Evolutionary conservation across 2,113 vertebrate genomes (phyloP).

Genomic region (Tinamus guttatus): DNA sequence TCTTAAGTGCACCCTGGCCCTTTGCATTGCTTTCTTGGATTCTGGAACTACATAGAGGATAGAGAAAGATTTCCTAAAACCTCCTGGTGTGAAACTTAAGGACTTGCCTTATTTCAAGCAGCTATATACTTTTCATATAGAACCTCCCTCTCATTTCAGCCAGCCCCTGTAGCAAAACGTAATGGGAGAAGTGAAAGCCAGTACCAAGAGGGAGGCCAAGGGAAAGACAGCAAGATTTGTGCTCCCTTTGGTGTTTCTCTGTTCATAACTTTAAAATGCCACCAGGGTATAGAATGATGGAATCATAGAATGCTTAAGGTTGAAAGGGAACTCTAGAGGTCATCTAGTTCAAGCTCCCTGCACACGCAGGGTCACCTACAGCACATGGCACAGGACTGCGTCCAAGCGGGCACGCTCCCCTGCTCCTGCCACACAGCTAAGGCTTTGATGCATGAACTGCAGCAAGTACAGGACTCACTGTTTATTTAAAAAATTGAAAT

Average conservation of each 20-base stretch:
- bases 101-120: background rate
- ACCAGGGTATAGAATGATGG: too few species aligned
- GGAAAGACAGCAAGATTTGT: fast-evolving
- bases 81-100: background rate
- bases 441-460: background rate
- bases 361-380: too few species aligned
- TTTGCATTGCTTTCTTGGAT: background rate
- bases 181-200: background rate
- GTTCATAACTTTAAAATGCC: background rate
- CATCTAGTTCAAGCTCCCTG: too few species aligned
- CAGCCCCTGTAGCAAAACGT: background rate
- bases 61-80: background rate
- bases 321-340: too few species aligned
- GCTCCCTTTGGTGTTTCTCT: background rate
- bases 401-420: background rate
- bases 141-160: background rate
- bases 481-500: conserved; percentile 67
- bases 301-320: too few species aligned
- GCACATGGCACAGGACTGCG: too few species aligned
- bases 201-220: background rate
- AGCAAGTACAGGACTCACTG: background rate
- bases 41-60: background rate
- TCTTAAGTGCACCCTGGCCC: background rate
- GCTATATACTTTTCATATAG: background rate
- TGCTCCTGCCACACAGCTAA: fast-evolving